These are phyloP conservation scores for Dasypogon diadema DNA, from an alignment of 2,888 invertebrate genomes.

Conservation along the genomic window DNA sequence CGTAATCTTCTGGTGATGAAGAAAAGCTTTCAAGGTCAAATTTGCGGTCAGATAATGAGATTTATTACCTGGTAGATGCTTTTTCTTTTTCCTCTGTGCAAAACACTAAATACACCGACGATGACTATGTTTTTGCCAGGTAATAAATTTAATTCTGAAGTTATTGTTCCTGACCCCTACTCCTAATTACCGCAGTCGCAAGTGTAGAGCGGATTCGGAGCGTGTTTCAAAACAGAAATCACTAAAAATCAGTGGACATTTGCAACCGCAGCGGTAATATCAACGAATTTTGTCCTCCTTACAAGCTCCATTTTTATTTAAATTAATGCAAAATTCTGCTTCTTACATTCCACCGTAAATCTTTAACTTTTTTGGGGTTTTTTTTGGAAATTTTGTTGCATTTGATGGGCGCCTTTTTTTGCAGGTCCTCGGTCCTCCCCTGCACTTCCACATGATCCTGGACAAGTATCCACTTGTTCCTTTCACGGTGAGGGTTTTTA, in stretches of 20 bases:
- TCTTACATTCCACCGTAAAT: no score
- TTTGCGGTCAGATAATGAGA: slow-evolving; percentile 4
- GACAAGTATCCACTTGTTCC: not conserved
- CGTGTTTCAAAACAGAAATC: no score
- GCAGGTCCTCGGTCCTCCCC: not conserved
- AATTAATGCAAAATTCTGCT: no score
- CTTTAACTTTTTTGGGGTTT: no score
- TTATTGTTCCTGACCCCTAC: not conserved
- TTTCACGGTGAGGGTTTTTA: not conserved
- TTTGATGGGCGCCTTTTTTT: not conserved
- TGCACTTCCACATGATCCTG: not conserved
- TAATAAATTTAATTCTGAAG: not conserved
- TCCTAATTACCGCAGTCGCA: not conserved
- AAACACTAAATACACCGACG: no score
- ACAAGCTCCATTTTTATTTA: no score
- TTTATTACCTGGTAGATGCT: not conserved
- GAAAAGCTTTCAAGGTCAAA: slow-evolving; percentile 35
- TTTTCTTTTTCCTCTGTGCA: not conserved
- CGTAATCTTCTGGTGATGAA: not conserved
- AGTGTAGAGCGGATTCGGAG: no score
- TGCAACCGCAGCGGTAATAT: no score
- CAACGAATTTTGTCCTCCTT: no score
- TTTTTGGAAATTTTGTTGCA: not conserved
- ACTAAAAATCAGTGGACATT: no score
- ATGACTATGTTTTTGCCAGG: no score